phyloP scores from a whole-genome alignment of 2,113 vertebrate species.

The Spizaetus ornatus region DNA sequence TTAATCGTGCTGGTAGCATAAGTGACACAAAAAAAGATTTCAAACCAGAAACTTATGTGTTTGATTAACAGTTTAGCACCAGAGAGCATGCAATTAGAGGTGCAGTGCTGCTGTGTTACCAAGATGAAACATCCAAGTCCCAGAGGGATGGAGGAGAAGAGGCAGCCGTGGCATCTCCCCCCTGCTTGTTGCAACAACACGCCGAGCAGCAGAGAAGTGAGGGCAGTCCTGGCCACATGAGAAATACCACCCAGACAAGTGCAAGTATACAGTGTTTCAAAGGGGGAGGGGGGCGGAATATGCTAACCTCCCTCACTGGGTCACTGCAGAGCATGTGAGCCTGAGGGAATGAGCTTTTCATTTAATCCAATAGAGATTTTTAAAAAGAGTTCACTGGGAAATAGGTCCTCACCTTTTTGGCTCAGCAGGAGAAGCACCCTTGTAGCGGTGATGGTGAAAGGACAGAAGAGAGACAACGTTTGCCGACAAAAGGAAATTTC shows the following conservation, averaged over 20 bases:
- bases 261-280: accelerated
- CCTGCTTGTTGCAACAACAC: background rate
- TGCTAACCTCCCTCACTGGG: background rate
- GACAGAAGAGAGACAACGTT: background rate
- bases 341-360: background rate
- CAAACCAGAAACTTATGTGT: background rate
- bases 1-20: background rate
- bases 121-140: background rate
- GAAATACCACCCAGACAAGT: background rate
- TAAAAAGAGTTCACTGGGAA: background rate
- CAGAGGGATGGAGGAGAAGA: background rate
- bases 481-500: background rate
- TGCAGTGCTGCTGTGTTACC: background rate
- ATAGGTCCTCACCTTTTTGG: background rate
- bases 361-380: background rate
- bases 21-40: background rate
- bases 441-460: background rate
- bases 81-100: background rate
- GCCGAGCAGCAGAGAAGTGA: background rate
- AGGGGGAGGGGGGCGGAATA: background rate
- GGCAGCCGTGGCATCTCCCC: background rate
- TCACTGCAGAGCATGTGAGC: background rate
- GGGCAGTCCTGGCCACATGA: background rate
- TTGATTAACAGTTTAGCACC: background rate
- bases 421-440: background rate